phyloP scores from a whole-genome alignment of 2,113 vertebrate genomes.

The Eubucco bourcierii region DNA sequence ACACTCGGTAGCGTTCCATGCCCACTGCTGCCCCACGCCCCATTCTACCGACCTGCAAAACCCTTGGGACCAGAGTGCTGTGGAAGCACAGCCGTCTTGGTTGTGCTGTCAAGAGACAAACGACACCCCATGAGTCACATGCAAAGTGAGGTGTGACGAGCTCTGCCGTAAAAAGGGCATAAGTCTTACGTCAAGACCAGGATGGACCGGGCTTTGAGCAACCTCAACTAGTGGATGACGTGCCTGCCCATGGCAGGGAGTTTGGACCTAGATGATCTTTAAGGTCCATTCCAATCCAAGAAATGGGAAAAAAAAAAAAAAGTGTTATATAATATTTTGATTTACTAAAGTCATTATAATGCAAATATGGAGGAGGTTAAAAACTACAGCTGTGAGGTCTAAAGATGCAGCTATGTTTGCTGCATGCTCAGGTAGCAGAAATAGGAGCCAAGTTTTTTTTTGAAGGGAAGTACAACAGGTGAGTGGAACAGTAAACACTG shows the following conservation, averaged over 20 bases:
- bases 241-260: not conserved
- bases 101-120: not conserved
- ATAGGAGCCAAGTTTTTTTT: not conserved
- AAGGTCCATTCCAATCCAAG: not conserved
- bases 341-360: not conserved
- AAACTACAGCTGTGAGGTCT: not conserved
- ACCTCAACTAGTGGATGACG: not conserved
- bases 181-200: not conserved
- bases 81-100: not conserved
- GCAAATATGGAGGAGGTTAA: not conserved
- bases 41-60: not conserved
- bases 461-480: not conserved
- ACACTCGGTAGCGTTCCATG: rapidly evolving
- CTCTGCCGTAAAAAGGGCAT: not conserved
- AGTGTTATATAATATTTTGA: not conserved
- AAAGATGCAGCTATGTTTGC: not conserved
- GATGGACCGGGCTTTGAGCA: not conserved
- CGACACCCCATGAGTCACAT: rapidly evolving
- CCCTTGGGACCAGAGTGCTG: not conserved
- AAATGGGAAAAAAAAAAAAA: no score
- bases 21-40: not conserved
- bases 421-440: not conserved
- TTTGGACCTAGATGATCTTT: not conserved
- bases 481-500: not conserved
- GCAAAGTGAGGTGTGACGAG: not conserved